Evolutionary conservation across 2,888 invertebrate species (phyloP), one percentile per base, ranked within the genome.

Genomic region (Cheilosia vulpina): DNA sequence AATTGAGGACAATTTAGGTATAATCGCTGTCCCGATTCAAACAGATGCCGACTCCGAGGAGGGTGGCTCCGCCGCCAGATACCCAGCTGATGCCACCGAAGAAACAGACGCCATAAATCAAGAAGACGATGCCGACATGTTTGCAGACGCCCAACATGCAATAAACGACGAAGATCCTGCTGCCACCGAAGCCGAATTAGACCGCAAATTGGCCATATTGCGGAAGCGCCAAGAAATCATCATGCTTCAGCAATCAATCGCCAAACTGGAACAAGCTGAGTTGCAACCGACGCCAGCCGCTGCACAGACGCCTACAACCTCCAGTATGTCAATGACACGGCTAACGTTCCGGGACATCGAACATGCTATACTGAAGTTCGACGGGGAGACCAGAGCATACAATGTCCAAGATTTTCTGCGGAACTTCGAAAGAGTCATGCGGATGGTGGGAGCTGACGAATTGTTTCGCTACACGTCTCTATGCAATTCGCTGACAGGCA

Each of bases 381-480:
- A 27, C 6, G 27, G 27, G 0, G 27, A 27, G 6, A 27, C 27
- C 13, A 43, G 55, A 3, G 17, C 57, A 2, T 65, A 63, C n/a
- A 57, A 24, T 17, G 53, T 73, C 7, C 62, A 73, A 17, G 50
- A 50, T 50, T 62, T 73, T 21, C 4, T 57, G 2, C 17, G 47
- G 7, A 75, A 65, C 11, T 75, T 75, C 27, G 65, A 65, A 15
- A 55, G 65, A 38, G 38, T 13, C 13, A 38, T 38, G 55, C 21
- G 38, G 17, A 75, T 75, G 57, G 63, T 73, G 3, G 47, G 73
- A 4, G 63, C 73, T 13, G 73, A 73, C 9, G 55, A 73, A 11
- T 21, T 73, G 6, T 55, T 73, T 13, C 45, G 55, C 38, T 75
- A 65, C 19, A 75, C 75, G 38, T 57, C 75, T 6, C n/a, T 75